Evolutionary conservation across 1,140 invertebrate genomes (phyloP).

Genomic region (Arion vulgaris): DNA sequence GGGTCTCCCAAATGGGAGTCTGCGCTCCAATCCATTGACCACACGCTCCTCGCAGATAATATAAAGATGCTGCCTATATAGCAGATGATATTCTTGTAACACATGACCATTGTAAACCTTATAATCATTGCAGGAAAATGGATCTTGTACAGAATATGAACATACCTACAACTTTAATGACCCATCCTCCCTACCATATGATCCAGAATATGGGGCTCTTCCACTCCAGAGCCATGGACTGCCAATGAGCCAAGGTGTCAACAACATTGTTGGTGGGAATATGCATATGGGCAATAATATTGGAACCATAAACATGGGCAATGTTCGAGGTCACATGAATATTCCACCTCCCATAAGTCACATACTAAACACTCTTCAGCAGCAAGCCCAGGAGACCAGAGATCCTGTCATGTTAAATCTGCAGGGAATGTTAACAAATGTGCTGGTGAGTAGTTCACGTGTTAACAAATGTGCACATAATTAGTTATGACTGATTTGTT

Average conservation of each 20-base stretch:
- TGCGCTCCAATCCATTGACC: no score
- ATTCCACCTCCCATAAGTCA: conserved; percentile 31
- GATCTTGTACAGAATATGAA: conserved; percentile 35
- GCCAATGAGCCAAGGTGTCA: background rate
- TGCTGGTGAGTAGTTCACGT: conserved; percentile 19
- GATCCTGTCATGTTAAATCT: conserved; percentile 33
- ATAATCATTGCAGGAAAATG: conserved; percentile 30
- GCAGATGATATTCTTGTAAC: no score
- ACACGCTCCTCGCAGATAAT: no score
- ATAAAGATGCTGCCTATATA: no score
- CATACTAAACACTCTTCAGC: conserved; percentile 26
- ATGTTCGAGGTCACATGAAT: conserved; percentile 12
- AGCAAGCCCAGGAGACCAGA: conserved; percentile 33
- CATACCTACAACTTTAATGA: conserved; percentile 37
- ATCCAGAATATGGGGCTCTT: conserved; percentile 32
- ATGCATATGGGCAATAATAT: conserved; percentile 12
- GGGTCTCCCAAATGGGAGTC: no score
- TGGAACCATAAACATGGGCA: background rate
- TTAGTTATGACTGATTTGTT: no score
- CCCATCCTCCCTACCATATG: conserved; percentile 35
- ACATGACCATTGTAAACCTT: background rate
- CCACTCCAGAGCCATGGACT: conserved; percentile 30
- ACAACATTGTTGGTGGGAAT: background rate
- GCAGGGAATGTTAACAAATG: conserved; percentile 32
- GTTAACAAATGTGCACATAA: no score